A percentile compares a stretch with the other conserved stretches of the same genome.
phyloP scores from a whole-genome alignment of 2,888 invertebrate genomes.

The Andrena flavipes region DNA sequence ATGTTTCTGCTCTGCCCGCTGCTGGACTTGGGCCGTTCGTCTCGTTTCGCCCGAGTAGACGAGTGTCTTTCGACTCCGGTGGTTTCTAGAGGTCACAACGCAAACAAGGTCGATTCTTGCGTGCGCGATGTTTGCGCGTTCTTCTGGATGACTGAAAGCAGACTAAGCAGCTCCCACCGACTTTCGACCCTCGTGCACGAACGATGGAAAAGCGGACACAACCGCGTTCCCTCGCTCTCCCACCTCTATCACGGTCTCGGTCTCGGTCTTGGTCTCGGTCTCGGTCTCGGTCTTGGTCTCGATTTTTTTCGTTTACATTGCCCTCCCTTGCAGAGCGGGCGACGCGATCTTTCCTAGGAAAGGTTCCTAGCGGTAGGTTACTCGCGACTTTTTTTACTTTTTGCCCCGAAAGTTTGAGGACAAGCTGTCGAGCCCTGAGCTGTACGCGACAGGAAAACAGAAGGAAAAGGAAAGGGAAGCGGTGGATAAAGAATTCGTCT shows the following conservation, averaged over 20 bases:
- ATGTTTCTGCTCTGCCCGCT: conserved; percentile 43
- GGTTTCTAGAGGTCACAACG: background rate
- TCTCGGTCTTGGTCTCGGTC: conserved; percentile 42
- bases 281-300: conserved; percentile 10
- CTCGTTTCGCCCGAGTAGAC: conserved; percentile 8
- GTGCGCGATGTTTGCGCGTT: conserved; percentile 73
- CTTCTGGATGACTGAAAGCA: conserved; percentile 81
- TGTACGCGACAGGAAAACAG: background rate
- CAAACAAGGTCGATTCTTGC: conserved; percentile 22
- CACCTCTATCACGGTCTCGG: conserved; percentile 49
- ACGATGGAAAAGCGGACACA: conserved; percentile 74
- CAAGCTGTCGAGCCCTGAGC: too few species aligned
- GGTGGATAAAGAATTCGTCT: conserved; percentile 22
- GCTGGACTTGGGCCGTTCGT: too few species aligned
- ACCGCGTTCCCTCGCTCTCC: conserved; percentile 69
- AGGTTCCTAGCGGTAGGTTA: too few species aligned
- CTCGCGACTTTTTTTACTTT: too few species aligned
- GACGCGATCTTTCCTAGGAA: too few species aligned
- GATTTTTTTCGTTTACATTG: conserved; percentile 14
- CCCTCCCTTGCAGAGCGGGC: conserved; percentile 12
- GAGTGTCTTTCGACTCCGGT: background rate
- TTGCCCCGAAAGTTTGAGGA: too few species aligned
- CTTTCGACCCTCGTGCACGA: conserved; percentile 60
- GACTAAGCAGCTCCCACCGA: conserved; percentile 54
- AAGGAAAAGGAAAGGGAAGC: background rate